Evolutionary conservation across 2,888 invertebrate species (phyloP), one percentile per base, ranked within the genome.

Genomic region (Lissonota sp.): DNA sequence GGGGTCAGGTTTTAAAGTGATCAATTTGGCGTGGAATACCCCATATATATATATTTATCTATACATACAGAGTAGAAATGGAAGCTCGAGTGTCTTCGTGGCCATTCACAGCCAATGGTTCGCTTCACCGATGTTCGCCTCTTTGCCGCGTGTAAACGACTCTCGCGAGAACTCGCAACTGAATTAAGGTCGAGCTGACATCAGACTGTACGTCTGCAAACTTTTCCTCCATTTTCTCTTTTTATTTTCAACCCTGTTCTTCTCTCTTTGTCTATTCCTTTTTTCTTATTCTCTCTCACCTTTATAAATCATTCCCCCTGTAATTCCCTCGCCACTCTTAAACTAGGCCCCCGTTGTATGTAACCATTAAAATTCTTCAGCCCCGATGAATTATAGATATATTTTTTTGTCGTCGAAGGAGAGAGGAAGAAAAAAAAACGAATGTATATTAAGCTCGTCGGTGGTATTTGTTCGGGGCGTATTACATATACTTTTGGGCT

Each of bases 181-280:
- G 77, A 76, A 82, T 81, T 83, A 83, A 83, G 77, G 77, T 74
- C 79, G 76, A 83, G 77, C 79, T 55, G 63, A 66, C 78, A 78
- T 81, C 81, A 74, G 71, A 62, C 74, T 57, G 67, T 66, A 76
- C 72, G 79, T 75, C 80, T 66, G 71, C 74, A 62, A 82, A 78
- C 80, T 79, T 73, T 58, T 8, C 62, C 51, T 57, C 46, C 37
- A 26, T 55, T 46, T 58, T 55, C 53, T 66, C 26, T 57, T 42
- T 49, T 26, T 77, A 51, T 69, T 57, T 62, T 44, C 58, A 53
- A 49, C 76, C 49, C 66, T 37, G 58, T 51, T 83, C 55, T 60
- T 69, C 55, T 58, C 69, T 67, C 49, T 58, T 8, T 37, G 57
- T 55, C n/a, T 72, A 39, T 44, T 39, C 66, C 42, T 75, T 14